These are phyloP conservation scores for Sterna hirundo DNA, from an alignment of 2,113 vertebrate genomes.

Conservation along the genomic window DNA sequence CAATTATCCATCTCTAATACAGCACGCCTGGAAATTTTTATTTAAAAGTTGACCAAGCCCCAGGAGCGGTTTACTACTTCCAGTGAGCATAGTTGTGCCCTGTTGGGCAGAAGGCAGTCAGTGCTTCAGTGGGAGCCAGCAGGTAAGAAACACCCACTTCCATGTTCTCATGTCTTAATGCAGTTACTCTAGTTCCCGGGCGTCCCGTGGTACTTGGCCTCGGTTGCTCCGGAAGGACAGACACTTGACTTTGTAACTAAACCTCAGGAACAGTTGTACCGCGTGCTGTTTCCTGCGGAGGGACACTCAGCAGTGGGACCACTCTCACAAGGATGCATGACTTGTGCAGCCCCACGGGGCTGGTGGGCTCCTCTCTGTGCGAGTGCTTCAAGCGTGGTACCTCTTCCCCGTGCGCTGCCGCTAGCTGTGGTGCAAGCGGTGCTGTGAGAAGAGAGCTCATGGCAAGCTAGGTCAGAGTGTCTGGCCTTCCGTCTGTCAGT, in stretches of 20 bases:
- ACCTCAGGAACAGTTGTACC: too few relatives aligned
- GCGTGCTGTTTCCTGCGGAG: not conserved
- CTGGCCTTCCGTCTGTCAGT: not conserved
- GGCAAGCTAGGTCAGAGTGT: rapidly evolving
- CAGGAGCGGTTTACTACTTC: not conserved
- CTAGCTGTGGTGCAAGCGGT: not conserved
- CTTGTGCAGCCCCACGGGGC: rapidly evolving
- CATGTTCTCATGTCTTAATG: rapidly evolving
- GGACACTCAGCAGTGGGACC: rapidly evolving
- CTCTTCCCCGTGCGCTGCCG: not conserved
- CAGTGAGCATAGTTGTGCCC: not conserved
- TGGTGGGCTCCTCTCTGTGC: rapidly evolving
- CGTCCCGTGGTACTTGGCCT: rapidly evolving
- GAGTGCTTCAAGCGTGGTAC: rapidly evolving
- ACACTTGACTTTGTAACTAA: rapidly evolving
- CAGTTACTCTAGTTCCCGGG: not conserved
- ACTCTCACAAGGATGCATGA: rapidly evolving
- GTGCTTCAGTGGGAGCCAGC: not conserved
- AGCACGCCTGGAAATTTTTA: not conserved
- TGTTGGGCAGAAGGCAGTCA: not conserved
- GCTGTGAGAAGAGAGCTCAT: not conserved
- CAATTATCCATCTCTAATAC: not conserved
- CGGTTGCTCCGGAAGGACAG: not conserved
- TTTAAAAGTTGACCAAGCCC: not conserved
- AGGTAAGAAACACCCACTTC: not conserved